phyloP scores from a whole-genome alignment of 2,888 invertebrate genomes.

The Trissonchulus latispiculum region DNA sequence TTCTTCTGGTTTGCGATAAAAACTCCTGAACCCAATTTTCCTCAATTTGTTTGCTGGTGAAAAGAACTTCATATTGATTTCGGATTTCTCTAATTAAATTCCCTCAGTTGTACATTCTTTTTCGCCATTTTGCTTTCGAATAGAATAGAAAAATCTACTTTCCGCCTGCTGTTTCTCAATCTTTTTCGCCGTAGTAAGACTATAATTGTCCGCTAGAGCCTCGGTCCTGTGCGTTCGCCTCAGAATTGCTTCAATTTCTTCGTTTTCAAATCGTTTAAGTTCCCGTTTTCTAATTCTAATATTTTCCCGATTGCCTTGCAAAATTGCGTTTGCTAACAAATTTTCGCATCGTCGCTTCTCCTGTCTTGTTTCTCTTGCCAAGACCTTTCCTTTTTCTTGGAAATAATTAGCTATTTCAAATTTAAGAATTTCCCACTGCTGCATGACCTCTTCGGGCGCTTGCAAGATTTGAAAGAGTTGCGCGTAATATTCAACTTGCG shows the following conservation, averaged over 20 bases:
- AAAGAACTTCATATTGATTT: conserved; percentile 11
- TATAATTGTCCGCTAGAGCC: neutral
- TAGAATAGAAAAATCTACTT: neutral
- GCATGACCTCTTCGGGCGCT: neutral
- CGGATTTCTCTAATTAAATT: conserved; percentile 6
- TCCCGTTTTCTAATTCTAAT: too few relatives aligned
- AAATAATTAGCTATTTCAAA: neutral
- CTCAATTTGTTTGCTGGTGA: neutral
- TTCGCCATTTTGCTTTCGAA: neutral
- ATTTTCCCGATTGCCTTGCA: too few relatives aligned
- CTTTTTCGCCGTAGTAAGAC: neutral
- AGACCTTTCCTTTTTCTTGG: neutral
- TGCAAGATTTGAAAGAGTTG: neutral
- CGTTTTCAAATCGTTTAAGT: too few relatives aligned
- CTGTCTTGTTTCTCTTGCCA: neutral
- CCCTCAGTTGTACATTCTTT: neutral
- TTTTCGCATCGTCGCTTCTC: too few relatives aligned
- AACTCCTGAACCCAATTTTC: neutral
- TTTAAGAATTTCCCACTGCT: neutral
- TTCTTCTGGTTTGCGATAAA: neutral
- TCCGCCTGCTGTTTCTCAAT: neutral
- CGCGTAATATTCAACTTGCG: neutral
- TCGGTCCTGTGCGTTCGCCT: neutral
- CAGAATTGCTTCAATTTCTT: neutral
- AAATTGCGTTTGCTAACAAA: too few relatives aligned